Percentiles rank a stretch among this genome's conserved stretches.
Evolutionary conservation across 2,113 vertebrate genomes (phyloP).

Genomic region (Hirundichthys speculiger): DNA sequence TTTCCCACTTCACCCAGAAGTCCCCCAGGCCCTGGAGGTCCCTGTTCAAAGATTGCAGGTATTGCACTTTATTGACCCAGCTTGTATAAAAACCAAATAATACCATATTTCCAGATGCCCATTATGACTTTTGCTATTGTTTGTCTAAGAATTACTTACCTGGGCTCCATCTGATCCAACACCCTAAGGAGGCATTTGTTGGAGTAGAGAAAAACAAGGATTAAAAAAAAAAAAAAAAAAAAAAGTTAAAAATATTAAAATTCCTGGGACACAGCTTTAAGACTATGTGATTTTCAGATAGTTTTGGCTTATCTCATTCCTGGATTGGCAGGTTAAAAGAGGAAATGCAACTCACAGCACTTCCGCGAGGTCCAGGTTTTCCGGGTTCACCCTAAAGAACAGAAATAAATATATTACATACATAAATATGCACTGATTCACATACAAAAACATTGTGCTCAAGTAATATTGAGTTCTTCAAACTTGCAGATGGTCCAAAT

Average conservation of each 20-base stretch:
- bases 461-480: conserved; percentile 19
- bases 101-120: neutral
- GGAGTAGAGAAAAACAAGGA: neutral
- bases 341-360: conserved; percentile 84
- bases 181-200: conserved; percentile 80
- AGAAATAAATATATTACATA: conserved; percentile 26
- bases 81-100: neutral
- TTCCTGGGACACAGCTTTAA: too few relatives aligned
- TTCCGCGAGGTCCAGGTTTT: conserved; percentile 86
- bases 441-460: conserved; percentile 1
- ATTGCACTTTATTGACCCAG: neutral
- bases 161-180: conserved; percentile 87
- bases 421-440: neutral
- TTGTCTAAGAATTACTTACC: conserved; percentile 80
- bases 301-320: neutral
- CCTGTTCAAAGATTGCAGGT: conserved; percentile 78
- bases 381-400: conserved; percentile 91
- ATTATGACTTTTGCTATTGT: neutral
- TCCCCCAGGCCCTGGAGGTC: conserved; percentile 88
- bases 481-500: conserved; percentile 32
- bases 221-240: neutral
- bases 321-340: neutral
- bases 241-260: neutral
- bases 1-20: conserved; percentile 91
- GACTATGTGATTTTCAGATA: too few relatives aligned